A percentile compares a stretch with the other conserved stretches of the same genome.
Evolutionary conservation across 2,797 vertebrate genomes (phyloP).

Genomic region (Paedocypris micromegethes): DNA sequence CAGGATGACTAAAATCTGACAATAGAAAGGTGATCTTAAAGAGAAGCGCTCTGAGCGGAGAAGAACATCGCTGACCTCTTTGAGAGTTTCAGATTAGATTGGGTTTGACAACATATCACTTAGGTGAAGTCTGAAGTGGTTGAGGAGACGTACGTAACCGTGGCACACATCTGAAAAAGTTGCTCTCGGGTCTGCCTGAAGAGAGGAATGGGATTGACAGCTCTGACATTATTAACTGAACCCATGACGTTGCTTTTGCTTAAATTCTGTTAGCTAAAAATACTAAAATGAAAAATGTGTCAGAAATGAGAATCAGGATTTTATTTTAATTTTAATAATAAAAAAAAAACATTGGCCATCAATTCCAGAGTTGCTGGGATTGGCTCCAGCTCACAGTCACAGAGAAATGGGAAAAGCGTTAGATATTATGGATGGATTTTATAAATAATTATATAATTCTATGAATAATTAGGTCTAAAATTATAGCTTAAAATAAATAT

Average conservation of each 20-base stretch:
- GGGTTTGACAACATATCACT: constrained; percentile 28
- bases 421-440: too few species aligned
- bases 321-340: too few species aligned
- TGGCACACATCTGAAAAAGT: constrained; percentile 32
- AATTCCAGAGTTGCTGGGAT: too few species aligned
- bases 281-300: too few species aligned
- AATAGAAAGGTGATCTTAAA: neutral
- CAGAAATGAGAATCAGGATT: too few species aligned
- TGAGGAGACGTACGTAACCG: constrained; percentile 6
- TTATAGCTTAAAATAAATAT: too few species aligned
- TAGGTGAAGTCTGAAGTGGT: constrained; percentile 3
- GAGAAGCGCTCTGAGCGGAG: neutral
- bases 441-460: too few species aligned
- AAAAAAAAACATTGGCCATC: too few species aligned
- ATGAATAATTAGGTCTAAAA: too few species aligned
- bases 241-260: neutral
- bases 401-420: too few species aligned
- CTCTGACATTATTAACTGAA: too few species aligned
- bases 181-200: neutral
- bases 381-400: too few species aligned
- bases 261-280: neutral
- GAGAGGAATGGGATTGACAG: neutral
- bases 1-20: neutral
- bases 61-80: constrained; percentile 4
- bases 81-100: constrained; percentile 20